Evolutionary conservation across 1,140 invertebrate genomes (phyloP).

Genomic region (Brachionus manjavacas): DNA sequence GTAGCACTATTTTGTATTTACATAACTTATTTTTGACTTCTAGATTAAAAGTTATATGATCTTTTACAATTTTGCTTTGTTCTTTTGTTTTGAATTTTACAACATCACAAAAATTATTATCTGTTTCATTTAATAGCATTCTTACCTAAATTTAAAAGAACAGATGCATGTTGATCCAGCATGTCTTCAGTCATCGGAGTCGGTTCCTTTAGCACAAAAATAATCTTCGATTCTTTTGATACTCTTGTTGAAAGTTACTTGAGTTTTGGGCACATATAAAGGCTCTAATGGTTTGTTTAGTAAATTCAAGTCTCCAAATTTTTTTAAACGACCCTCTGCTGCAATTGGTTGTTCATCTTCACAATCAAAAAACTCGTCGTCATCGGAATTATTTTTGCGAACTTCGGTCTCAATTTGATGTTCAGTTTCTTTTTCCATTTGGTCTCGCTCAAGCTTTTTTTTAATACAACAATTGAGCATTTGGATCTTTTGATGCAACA

Average conservation of each 20-base stretch:
- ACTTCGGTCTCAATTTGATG: background rate
- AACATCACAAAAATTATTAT: too few species aligned
- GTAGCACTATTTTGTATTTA: too few species aligned
- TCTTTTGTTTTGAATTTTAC: too few species aligned
- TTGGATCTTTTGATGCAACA: slow-evolving; percentile 91
- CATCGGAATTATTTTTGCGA: slow-evolving; percentile 47
- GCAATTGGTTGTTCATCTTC: slow-evolving; percentile 57
- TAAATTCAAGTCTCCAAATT: slow-evolving; percentile 62
- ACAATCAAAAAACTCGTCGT: slow-evolving; percentile 81
- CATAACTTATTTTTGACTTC: too few species aligned
- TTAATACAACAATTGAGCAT: slow-evolving; percentile 93
- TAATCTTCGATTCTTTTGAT: slow-evolving; percentile 9
- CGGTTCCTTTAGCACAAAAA: slow-evolving; percentile 63
- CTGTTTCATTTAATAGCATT: too few species aligned
- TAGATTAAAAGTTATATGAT: too few species aligned
- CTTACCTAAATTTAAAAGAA: slow-evolving; percentile 63
- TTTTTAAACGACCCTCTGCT: slow-evolving; percentile 61
- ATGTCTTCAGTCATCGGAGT: slow-evolving; percentile 95
- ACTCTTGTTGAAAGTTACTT: slow-evolving; percentile 57
- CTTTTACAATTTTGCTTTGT: too few species aligned
- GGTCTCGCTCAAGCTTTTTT: slow-evolving; percentile 62
- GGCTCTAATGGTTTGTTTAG: slow-evolving; percentile 49
- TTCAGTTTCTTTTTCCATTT: slow-evolving; percentile 41
- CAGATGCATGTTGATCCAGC: slow-evolving; percentile 82
- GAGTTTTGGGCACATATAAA: slow-evolving; percentile 80